These are phyloP conservation scores for Agriopis aurantiaria DNA, from an alignment of 2,888 invertebrate genomes.

Conservation along the genomic window DNA sequence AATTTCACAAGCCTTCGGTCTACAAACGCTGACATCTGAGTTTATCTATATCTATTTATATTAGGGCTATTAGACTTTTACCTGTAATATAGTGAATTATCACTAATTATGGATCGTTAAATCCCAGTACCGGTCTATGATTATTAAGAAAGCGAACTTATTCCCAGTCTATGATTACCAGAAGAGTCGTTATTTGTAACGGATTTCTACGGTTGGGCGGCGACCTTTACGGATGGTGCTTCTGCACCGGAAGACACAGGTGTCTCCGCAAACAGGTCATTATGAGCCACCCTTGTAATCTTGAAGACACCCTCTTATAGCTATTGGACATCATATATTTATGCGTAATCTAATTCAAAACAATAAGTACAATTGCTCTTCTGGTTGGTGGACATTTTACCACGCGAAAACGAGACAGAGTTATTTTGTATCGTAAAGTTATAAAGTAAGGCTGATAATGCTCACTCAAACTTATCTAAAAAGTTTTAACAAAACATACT, in stretches of 20 bases:
- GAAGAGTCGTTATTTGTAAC: constrained; percentile 59
- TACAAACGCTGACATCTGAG: too few species aligned
- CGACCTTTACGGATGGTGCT: constrained; percentile 69
- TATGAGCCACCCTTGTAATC: constrained; percentile 30
- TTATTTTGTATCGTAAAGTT: too few species aligned
- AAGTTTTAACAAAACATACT: too few species aligned
- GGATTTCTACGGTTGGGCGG: constrained; percentile 76
- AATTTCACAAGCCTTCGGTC: too few species aligned
- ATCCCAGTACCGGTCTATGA: constrained; percentile 11
- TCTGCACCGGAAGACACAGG: constrained; percentile 68
- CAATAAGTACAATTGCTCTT: too few species aligned
- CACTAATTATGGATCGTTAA: background rate
- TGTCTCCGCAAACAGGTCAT: constrained; percentile 47
- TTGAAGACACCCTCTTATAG: constrained; percentile 4
- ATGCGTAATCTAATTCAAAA: too few species aligned
- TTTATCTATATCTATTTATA: too few species aligned
- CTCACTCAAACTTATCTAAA: too few species aligned
- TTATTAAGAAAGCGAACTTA: constrained; percentile 4
- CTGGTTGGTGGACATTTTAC: too few species aligned
- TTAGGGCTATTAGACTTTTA: too few species aligned
- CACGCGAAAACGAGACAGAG: too few species aligned
- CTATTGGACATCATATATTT: background rate
- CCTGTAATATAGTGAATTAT: background rate
- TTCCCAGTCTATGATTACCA: constrained; percentile 23
- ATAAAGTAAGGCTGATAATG: too few species aligned